Conservation (phyloP, 2,797 vertebrate species). For the Hipposideros larvatus region DNA sequence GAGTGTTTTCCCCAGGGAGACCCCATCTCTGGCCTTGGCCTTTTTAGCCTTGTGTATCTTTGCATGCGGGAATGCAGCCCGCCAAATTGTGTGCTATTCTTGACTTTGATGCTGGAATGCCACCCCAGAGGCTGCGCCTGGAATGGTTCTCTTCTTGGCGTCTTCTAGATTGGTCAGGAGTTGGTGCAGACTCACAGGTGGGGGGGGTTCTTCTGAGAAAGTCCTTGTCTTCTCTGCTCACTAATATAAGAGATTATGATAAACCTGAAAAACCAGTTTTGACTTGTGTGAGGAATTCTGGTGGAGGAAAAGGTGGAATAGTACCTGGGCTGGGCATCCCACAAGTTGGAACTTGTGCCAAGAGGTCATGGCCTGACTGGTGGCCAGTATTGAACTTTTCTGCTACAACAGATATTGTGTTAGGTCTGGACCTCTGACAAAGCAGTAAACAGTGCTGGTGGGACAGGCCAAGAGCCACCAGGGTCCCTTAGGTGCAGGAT, state of each 20-base stretch:
- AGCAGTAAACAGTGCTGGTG: neutral
- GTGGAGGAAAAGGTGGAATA: constrained; percentile 5
- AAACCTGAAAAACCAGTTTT: constrained; percentile 61
- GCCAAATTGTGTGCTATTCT: neutral
- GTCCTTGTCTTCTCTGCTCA: neutral
- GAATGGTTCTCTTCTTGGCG: neutral
- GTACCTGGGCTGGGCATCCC: neutral
- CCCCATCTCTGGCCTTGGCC: neutral
- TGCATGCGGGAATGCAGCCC: neutral
- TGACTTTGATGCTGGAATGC: neutral
- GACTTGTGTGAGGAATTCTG: neutral
- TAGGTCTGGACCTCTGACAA: neutral
- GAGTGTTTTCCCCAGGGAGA: neutral
- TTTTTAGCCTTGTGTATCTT: neutral
- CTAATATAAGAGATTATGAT: neutral
- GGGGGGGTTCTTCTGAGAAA: neutral
- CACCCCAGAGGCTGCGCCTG: neutral
- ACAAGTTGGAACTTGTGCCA: neutral
- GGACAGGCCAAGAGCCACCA: neutral
- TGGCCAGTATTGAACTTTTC: neutral
- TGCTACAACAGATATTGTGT: neutral
- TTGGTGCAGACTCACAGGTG: neutral
- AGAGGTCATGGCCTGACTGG: neutral
- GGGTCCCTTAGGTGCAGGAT: neutral
- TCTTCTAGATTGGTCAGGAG: neutral